A percentile compares a stretch with the other conserved stretches of the same genome.
These are phyloP conservation scores for Hylaeus volcanicus DNA, from an alignment of 1,140 invertebrate species.

Conservation along the genomic window DNA sequence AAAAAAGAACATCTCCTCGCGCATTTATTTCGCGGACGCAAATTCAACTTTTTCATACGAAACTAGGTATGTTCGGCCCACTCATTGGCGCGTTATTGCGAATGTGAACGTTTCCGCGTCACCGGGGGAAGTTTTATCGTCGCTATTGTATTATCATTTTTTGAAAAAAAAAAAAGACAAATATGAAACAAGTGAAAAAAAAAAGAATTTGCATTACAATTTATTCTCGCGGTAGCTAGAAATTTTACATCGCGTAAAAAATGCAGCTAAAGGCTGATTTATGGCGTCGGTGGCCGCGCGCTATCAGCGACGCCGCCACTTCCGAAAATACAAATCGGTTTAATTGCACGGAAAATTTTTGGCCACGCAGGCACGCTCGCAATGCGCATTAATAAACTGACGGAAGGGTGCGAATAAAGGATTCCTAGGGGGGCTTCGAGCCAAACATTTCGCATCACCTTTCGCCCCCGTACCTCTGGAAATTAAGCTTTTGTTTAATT, in stretches of 20 bases:
- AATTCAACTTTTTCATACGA: background rate
- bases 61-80: background rate
- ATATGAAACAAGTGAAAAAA: background rate
- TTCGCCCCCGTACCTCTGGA: conserved; percentile 33
- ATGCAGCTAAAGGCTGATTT: conserved; percentile 21
- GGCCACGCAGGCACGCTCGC: conserved; percentile 50
- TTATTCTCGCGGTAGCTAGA: conserved; percentile 7
- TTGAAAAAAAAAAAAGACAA: background rate
- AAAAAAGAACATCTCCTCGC: background rate
- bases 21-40: no score
- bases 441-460: conserved; percentile 48
- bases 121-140: conserved; percentile 5
- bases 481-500: conserved; percentile 66
- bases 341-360: conserved; percentile 67
- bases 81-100: background rate
- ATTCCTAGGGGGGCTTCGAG: conserved; percentile 22
- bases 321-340: conserved; percentile 62
- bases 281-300: background rate
- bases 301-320: conserved; percentile 38
- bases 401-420: conserved; percentile 60
- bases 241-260: background rate
- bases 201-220: conserved; percentile 28
- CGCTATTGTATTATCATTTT: conserved; percentile 18
- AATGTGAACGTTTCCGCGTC: background rate
- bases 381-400: conserved; percentile 65